Base-by-base conservation (phyloP, 2,113 vertebrate species). In the Oryzias melastigma region DNA sequence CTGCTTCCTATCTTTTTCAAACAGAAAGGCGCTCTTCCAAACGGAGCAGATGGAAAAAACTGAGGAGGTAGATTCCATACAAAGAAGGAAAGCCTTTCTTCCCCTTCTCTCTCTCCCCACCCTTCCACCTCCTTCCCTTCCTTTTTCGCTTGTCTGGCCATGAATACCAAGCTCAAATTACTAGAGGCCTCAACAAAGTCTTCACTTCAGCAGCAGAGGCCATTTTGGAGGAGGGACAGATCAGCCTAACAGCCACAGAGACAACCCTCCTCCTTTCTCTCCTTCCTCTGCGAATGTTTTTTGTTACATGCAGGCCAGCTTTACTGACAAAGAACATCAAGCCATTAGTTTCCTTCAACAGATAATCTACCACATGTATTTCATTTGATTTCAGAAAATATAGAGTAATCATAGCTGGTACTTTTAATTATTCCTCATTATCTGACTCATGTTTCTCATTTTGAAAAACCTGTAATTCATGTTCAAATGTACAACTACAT, bases 121-220 rank as follows among this genome's bases (percentile, higher is more conserved):
- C 25, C 40, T 65, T 15, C 49, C 55, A 8, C 60, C 63, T 71
- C 64, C 58, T 76, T 69, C 55, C 48, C 60, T 75, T 65, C 70
- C 70, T 75, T 76, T 68, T 65, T 74, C 55, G 57, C 75, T 77
- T 49, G 58, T 76, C 48, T 47, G 67, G 69, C 75, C 73, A 82
- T 85, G 82, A 87, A 89, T 67, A 85, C 76, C 19, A 42, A 80
- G 77, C 83, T 89, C 86, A 85, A 73, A 88, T 88, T 90, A 90
- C 89, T 64, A 76, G 65, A 65, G 66, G 72, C 35, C 82, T 86
- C 70, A 75, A 84, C 78, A 82, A 73, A 80, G 65, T 86, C 75
- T 80, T 83, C 69, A 82, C 73, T 82, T 80, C 67, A 65, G 65
- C 64, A 82, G 85, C 84, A 88, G 83, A 80, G 81, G 84, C 88